These are phyloP conservation scores for Himalopsyche tibetana DNA, from an alignment of 2,888 invertebrate species.

Conservation along the genomic window DNA sequence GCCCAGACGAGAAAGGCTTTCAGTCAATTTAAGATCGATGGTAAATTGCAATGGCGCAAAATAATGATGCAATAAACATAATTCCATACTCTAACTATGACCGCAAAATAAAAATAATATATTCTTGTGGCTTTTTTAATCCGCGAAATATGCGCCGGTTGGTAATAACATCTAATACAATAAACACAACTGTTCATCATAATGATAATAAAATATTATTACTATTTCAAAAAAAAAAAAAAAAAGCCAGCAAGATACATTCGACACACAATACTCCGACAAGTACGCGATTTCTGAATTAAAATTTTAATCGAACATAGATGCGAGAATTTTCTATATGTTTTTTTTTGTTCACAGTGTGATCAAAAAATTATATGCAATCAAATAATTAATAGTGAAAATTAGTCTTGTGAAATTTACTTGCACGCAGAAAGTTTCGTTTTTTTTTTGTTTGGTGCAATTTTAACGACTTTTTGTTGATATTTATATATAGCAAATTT, in stretches of 20 bases:
- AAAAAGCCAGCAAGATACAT: not conserved
- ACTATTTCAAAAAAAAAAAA: not conserved
- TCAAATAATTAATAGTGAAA: too few relatives aligned
- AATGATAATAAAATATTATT: slow-evolving; percentile 29
- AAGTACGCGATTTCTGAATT: slow-evolving; percentile 14
- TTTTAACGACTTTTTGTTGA: too few relatives aligned
- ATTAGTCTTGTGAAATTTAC: too few relatives aligned
- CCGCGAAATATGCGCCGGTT: not conserved
- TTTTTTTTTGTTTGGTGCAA: too few relatives aligned
- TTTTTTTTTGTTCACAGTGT: not conserved
- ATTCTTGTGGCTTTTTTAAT: slow-evolving; percentile 1
- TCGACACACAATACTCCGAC: not conserved
- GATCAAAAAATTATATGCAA: not conserved
- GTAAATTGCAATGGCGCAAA: not conserved
- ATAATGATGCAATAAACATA: slow-evolving; percentile 13
- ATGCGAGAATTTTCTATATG: slow-evolving; percentile 18
- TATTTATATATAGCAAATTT: too few relatives aligned
- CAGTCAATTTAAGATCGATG: too few relatives aligned
- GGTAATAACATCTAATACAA: slow-evolving; percentile 56
- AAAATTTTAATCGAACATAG: slow-evolving; percentile 23
- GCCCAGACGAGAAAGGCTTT: too few relatives aligned
- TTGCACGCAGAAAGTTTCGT: too few relatives aligned
- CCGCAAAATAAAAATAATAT: slow-evolving; percentile 3
- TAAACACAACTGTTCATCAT: slow-evolving; percentile 57
- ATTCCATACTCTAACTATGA: not conserved